Percentiles rank a stretch among this genome's conserved stretches.
Evolutionary conservation across 2,797 vertebrate genomes (phyloP).

Genomic region (Sibirionetta formosa): DNA sequence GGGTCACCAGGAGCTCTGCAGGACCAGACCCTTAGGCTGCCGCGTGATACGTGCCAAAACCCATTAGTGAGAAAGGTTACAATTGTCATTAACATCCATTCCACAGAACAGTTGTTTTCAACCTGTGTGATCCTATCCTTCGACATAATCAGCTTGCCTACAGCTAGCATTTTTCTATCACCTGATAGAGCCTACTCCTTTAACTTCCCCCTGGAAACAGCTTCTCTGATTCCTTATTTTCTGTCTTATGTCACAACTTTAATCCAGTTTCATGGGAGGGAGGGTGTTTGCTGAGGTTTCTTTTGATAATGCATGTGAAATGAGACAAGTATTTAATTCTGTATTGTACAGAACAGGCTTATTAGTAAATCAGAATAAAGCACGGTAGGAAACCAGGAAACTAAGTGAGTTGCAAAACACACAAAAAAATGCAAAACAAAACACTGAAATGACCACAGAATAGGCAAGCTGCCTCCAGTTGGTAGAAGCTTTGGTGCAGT

Average conservation of each 20-base stretch:
- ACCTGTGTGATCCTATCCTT: neutral
- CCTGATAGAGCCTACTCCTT: neutral
- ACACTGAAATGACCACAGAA: neutral
- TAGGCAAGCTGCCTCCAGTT: neutral
- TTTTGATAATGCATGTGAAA: neutral
- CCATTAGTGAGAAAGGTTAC: neutral
- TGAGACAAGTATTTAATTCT: neutral
- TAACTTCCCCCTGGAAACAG: neutral
- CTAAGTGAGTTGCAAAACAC: neutral
- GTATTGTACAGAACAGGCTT: neutral
- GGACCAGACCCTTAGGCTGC: neutral
- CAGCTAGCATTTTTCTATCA: neutral
- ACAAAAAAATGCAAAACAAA: neutral
- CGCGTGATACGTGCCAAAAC: neutral
- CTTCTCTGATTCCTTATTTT: neutral
- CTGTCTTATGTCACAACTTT: neutral
- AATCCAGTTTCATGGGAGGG: neutral
- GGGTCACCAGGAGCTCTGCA: accelerated
- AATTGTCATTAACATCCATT: neutral
- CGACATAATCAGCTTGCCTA: neutral
- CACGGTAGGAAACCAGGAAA: neutral
- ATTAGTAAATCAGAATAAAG: neutral
- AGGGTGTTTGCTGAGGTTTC: neutral
- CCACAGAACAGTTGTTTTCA: neutral
- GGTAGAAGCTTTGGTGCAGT: neutral